Base-by-base conservation (phyloP, 2,113 vertebrate genomes). In the Addax nasomaculatus region DNA sequence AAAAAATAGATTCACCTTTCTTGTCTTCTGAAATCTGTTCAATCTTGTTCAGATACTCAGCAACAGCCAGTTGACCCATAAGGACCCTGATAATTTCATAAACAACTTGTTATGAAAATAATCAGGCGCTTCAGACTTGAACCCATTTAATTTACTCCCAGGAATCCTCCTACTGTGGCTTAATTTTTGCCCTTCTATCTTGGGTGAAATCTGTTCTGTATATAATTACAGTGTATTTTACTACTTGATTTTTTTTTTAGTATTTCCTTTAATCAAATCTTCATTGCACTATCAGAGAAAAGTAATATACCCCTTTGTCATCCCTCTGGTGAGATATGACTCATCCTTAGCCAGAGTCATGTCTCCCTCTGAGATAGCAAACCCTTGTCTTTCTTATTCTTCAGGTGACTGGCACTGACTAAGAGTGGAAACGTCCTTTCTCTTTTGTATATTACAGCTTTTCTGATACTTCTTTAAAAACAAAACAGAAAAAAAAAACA, bases 81-180 rank as follows among this genome's bases (percentile, higher is more conserved):
- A 90, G 5, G 58, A 76, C 36, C 39, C 67, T 60, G 39, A 45
- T 85, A 95, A 90, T 97, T 96, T 97, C 30, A 90, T 53, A 95
- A 96, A 94, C 9, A 80, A 27, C 7, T 96, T 16, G 7, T 95
- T 88, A 85, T 47, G 49, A 95, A 95, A 95, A 53, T 76, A 85
- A 39, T 73, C 67, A 90, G 49, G 9, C 27, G 39, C n/a, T 73
- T 55, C 13, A 93, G 33, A 16, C 10, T 83, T 83, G 49, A 90
- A 67, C 14, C 16, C 39, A 79, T 89, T 93, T 39, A 79, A 84
- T 73, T 76, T 85, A 25, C 57, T 97, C 45, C 83, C 25, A 89
- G 33, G 1, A 84, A 60, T 86, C 23, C 30, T 92, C 7, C 55
- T 62, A 53, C 16, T 73, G 45, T 33, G 58, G 25, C 85, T 95